A percentile compares a stretch with the other conserved stretches of the same genome.
These are phyloP conservation scores for Avahi laniger DNA, from an alignment of 2,797 vertebrate species.

Conservation along the genomic window DNA sequence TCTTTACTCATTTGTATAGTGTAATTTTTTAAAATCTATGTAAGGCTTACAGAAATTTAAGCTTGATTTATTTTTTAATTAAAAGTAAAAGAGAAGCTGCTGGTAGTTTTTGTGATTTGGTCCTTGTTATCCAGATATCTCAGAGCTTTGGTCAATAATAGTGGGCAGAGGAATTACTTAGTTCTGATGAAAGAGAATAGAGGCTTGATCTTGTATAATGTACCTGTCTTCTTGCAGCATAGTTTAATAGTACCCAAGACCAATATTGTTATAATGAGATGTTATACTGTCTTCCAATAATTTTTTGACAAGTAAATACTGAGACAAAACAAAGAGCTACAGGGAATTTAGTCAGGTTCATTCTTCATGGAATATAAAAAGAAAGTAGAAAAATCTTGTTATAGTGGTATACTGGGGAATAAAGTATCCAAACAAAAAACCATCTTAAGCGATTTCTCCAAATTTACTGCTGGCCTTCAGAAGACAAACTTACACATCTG, in stretches of 20 bases:
- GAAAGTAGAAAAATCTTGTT: conserved; percentile 41
- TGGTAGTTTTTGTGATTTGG: conserved; percentile 9
- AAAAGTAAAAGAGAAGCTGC: conserved; percentile 54
- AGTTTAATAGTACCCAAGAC: conserved; percentile 4
- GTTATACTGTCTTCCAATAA: conserved; percentile 35
- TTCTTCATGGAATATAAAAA: background rate
- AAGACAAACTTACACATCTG: conserved; percentile 18
- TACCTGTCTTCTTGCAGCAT: conserved; percentile 35
- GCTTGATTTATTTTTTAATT: conserved; percentile 53
- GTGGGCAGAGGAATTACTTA: background rate
- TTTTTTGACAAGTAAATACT: conserved; percentile 50
- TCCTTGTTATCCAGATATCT: background rate
- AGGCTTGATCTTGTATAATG: background rate
- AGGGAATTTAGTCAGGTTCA: background rate
- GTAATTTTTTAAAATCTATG: background rate
- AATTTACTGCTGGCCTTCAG: conserved; percentile 49
- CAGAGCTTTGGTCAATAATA: conserved; percentile 32
- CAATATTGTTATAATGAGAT: conserved; percentile 18
- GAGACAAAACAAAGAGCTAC: conserved; percentile 5
- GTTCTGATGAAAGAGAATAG: background rate
- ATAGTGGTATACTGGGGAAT: background rate
- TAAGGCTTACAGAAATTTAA: conserved; percentile 58
- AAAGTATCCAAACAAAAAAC: background rate
- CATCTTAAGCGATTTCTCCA: conserved; percentile 4
- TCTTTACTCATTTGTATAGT: conserved; percentile 36